Percentiles rank a stretch among this genome's conserved stretches.
Evolutionary conservation across 1,140 invertebrate genomes (phyloP).

Genomic region (Bombus superbus): DNA sequence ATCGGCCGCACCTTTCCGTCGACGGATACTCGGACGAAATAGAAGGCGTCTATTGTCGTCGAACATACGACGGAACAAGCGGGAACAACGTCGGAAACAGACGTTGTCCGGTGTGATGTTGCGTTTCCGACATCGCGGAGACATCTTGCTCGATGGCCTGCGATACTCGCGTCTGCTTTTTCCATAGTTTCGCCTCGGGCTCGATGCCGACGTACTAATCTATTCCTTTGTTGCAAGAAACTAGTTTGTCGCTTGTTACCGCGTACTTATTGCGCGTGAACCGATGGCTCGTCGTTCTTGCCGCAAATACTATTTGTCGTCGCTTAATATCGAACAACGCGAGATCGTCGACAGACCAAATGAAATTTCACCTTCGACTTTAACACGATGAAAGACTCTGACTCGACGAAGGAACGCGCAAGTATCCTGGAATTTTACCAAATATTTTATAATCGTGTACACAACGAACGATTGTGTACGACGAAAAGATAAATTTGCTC

Average conservation of each 20-base stretch:
- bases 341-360: neutral
- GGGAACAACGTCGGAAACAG: conserved; percentile 29
- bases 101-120: conserved; percentile 25
- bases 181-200: neutral
- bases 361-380: neutral
- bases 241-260: neutral
- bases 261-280: no score
- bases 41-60: conserved; percentile 26
- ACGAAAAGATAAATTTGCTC: no score
- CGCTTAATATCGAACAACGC: neutral
- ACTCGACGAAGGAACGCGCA: no score
- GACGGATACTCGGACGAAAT: neutral
- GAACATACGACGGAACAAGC: neutral
- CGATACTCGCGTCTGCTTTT: neutral
- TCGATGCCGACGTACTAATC: neutral
- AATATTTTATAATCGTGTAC: no score
- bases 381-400: neutral
- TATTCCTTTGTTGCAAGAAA: neutral
- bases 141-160: conserved; percentile 16
- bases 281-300: neutral
- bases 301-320: neutral
- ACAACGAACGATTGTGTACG: no score
- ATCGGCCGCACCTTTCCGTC: neutral
- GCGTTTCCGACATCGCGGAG: conserved; percentile 22
- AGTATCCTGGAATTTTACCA: no score